Conservation (phyloP, 37 sponge, comb jelly and placozoan species). For the Beroe ovata region DNA sequence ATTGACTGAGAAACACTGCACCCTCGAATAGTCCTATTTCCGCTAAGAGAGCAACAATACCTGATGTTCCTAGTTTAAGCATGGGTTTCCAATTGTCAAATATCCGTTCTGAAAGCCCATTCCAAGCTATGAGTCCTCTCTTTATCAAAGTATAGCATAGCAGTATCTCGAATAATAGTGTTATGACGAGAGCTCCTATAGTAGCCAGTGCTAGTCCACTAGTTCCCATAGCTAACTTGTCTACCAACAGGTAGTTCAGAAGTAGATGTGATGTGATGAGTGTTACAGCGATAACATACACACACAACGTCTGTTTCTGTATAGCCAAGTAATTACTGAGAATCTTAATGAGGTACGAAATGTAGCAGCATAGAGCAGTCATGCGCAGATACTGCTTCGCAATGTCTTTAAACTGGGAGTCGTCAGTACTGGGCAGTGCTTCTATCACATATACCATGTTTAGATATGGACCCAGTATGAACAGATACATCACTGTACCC, state of each 20-base stretch:
- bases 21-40: slow-evolving; percentile 3
- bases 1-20: slow-evolving; percentile 35
- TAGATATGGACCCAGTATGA: slow-evolving; percentile 6
- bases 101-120: not conserved
- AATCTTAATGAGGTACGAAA: slow-evolving; percentile 2
- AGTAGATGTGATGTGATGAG: not conserved
- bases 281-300: not conserved
- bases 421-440: not conserved
- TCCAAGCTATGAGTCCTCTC: not conserved
- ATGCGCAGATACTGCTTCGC: slow-evolving; percentile 8
- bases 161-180: not conserved
- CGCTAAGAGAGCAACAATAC: not conserved
- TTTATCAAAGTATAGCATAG: not conserved
- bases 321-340: slow-evolving; percentile 14
- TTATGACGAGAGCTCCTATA: not conserved
- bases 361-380: not conserved
- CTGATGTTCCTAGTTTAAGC: slow-evolving; percentile 18
- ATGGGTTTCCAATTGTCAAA: slow-evolving; percentile 15
- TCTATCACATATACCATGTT: not conserved
- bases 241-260: slow-evolving; percentile 22
- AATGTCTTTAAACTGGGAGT: not conserved
- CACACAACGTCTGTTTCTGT: slow-evolving; percentile 4
- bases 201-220: not conserved
- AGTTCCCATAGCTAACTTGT: not conserved
- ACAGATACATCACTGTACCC: not conserved